Percentiles rank a stretch among this genome's conserved stretches.
These are phyloP conservation scores for Trissolcus basalis DNA, from an alignment of 1,140 invertebrate species.

Conservation along the genomic window DNA sequence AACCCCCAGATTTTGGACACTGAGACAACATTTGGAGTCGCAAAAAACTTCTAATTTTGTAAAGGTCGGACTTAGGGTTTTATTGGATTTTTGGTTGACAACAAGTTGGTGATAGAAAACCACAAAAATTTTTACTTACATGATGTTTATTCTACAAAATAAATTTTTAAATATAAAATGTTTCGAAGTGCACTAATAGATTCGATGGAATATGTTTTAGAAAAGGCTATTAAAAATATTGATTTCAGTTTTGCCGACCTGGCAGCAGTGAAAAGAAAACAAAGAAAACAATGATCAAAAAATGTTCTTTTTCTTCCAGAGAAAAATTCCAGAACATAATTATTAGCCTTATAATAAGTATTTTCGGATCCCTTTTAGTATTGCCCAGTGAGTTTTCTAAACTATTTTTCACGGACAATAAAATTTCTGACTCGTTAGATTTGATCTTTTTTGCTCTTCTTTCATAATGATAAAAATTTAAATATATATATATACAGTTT, in stretches of 20 bases:
- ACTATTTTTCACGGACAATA: constrained; percentile 36
- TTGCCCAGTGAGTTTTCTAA: constrained; percentile 39
- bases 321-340: constrained; percentile 65
- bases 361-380: constrained; percentile 63
- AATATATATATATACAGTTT: too few species aligned
- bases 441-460: too few species aligned
- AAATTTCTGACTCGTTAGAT: neutral
- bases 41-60: too few species aligned
- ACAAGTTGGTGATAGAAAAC: too few species aligned
- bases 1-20: too few species aligned
- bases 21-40: too few species aligned
- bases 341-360: constrained; percentile 60
- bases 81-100: too few species aligned
- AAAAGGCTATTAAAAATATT: constrained; percentile 80
- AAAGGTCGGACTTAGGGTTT: too few species aligned
- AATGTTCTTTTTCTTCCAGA: constrained; percentile 66
- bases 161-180: too few species aligned
- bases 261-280: constrained; percentile 81
- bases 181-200: constrained; percentile 83
- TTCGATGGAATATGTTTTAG: constrained; percentile 83
- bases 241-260: constrained; percentile 81
- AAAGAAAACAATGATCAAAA: constrained; percentile 77
- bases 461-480: too few species aligned
- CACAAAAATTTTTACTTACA: too few species aligned
- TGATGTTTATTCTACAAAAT: too few species aligned